Base-by-base conservation (phyloP, 2,888 invertebrate species). In the Dysmachus trigonus region DNA sequence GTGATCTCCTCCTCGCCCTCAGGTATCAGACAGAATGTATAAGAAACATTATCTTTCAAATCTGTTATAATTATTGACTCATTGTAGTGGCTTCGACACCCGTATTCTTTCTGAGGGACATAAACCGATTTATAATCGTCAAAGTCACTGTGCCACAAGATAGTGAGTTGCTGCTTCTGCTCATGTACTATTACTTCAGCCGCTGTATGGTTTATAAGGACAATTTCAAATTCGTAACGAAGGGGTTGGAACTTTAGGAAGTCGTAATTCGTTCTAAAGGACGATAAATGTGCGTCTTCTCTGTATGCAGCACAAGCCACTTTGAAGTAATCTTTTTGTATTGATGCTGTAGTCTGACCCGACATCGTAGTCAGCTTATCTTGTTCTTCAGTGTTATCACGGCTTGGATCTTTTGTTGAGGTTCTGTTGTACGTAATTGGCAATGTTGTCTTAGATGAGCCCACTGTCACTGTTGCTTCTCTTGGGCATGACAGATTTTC, bases 101-200 rank as follows among this genome's bases (percentile, higher is more conserved):
- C 87, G 10, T 79, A 86, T 13, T 86, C 85, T 2, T 15, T 1
- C 27, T 31, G 18, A 35, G 41, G 35, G 2, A 72, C 13, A 6
- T 35, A 18, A 5, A 27, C 41, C 22, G 38, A 62, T 0, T 35
- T 35, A 13, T 13, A 13, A 13, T 82, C 71, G 27, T 85, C 85
- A 15, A 73, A 4, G 73, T 91, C 90, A 18, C 89, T 90, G 79
- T 91, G 91, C 91, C 91, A 91, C 73, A 91, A 89, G 1, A 91
- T 89, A 33, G 89, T 89, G 0, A 90, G 73, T 4, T 87, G 83
- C 0, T 31, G 30, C 1, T 86, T 0, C n/a, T 88, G 88, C 18
- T 89, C 88, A 1, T 88, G 86, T 2, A 91, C 89, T 2, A 41
- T 22, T 0, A 90, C 89, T 30, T 88, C 85, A 0, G 89, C 90